These are phyloP conservation scores for Halocynthia aurantium DNA, from an alignment of 23 tunicate genomes.

Conservation along the genomic window DNA sequence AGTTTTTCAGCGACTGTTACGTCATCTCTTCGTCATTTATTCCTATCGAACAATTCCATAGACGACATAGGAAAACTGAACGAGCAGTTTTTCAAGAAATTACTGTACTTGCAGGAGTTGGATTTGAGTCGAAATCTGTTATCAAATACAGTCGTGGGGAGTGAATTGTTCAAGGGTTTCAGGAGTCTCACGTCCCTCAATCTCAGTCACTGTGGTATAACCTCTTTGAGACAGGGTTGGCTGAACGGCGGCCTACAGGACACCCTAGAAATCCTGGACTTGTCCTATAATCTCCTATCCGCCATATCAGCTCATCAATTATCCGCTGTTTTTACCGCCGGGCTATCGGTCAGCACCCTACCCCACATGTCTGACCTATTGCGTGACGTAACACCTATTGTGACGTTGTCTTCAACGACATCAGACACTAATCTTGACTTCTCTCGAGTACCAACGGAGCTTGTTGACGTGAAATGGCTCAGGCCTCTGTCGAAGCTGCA, in stretches of 20 bases:
- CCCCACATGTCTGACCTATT: neutral
- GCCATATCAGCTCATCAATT: conserved; percentile 15
- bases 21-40: neutral
- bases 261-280: conserved; percentile 35
- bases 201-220: conserved; percentile 45
- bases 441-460: neutral
- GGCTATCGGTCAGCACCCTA: neutral
- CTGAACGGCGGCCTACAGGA: conserved; percentile 56
- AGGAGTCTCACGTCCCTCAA: conserved; percentile 23
- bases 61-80: neutral
- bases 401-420: neutral
- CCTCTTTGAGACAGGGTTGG: conserved; percentile 49
- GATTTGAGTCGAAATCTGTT: conserved; percentile 13
- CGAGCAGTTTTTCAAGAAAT: neutral
- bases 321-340: conserved; percentile 12
- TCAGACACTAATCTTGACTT: neutral
- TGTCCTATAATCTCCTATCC: conserved; percentile 37
- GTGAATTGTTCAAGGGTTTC: conserved; percentile 4
- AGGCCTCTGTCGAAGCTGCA: conserved; percentile 12
- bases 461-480: conserved; percentile 15
- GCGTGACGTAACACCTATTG: neutral
- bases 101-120: neutral
- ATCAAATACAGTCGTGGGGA: neutral
- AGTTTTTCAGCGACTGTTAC: neutral
- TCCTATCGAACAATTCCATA: conserved; percentile 13